Percentiles rank a stretch among this genome's conserved stretches.
phyloP scores from a whole-genome alignment of 2,888 invertebrate species.

The Polylopha cassiicola region DNA sequence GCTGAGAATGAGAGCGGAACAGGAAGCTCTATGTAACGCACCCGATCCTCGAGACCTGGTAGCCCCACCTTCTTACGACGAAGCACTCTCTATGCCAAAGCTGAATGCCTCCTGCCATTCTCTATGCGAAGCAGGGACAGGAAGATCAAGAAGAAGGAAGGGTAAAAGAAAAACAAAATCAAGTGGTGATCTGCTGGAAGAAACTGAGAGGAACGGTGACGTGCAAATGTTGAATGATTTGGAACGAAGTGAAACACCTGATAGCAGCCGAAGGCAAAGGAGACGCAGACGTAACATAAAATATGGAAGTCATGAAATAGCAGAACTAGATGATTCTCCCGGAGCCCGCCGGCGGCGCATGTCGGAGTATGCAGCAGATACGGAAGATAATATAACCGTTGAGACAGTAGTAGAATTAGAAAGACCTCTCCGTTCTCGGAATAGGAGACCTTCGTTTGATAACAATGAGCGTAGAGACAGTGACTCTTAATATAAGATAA shows the following conservation, averaged over 20 bases:
- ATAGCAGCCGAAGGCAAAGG: conserved; percentile 39
- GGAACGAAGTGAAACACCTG: conserved; percentile 46
- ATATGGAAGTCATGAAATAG: conserved; percentile 68
- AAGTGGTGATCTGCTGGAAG: conserved; percentile 68
- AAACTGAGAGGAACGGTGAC: conserved; percentile 65
- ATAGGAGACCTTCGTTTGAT: conserved; percentile 54
- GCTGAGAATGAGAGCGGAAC: conserved; percentile 69
- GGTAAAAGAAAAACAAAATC: conserved; percentile 72
- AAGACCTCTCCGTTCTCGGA: conserved; percentile 49
- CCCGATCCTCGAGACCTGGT: conserved; percentile 83
- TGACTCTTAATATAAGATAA: conserved; percentile 44
- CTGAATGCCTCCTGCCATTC: conserved; percentile 79
- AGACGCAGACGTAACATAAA: conserved; percentile 46
- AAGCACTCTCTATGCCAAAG: conserved; percentile 86
- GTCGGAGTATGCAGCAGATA: conserved; percentile 51
- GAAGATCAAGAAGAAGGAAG: conserved; percentile 57
- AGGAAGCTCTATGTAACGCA: conserved; percentile 77
- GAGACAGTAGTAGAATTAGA: conserved; percentile 55
- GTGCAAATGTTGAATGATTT: conserved; percentile 50
- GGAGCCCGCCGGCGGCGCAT: conserved; percentile 61
- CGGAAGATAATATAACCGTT: conserved; percentile 42
- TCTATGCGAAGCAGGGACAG: conserved; percentile 62
- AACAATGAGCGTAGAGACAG: conserved; percentile 68
- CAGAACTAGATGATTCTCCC: conserved; percentile 64
- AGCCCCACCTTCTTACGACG: conserved; percentile 85